Evolutionary conservation across 2,797 vertebrate genomes (phyloP), one percentile per base, ranked within the genome.

Genomic region (Allobates femoralis): DNA sequence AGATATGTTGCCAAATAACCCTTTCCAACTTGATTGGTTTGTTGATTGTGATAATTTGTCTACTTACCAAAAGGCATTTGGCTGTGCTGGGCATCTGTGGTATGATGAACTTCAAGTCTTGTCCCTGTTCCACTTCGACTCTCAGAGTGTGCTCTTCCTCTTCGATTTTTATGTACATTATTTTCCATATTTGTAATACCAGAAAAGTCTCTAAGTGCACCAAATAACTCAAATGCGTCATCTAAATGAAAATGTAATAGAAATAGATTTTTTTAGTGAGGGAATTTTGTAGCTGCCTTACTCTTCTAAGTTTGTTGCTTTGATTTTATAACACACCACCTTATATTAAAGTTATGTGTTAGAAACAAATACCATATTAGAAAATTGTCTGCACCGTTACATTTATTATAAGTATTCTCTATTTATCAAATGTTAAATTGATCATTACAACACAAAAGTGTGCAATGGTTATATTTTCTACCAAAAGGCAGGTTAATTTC

Each of bases 101-200:
- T 19, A 14, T 56, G 21, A 46, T 79, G 62, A 5, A 73, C 34
- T 16, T 69, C n/a, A 5, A 71, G 32, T 60, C n/a, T 79, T 3
- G 2, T 6, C 26, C 64, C 66, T 46, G 11, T 41, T 28, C 73
- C 28, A 26, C 64, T 18, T 37, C 84, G 56, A 51, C 46, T 56
- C 53, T 79, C 76, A 60, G 84, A 85, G 0, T 79, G 76, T 30
- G 76, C 34, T 71, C 84, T 79, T 11, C 7, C 74, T 66, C 28
- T 67, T 53, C 0, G 73, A 50, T 28, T 26, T 75, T 26, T 30
- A 58, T 58, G 16, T 7, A 1, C 1, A 21, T 14, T 19, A 6
- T 28, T 28, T n/a, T 12, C 8, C 5, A 18, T n/a, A 0, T 53
- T 67, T 64, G 60, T 46, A 62, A 50, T 30, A 7, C 5, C 2